These are phyloP conservation scores for Semibalanus balanoides DNA, from an alignment of 1,140 invertebrate species.

Conservation along the genomic window DNA sequence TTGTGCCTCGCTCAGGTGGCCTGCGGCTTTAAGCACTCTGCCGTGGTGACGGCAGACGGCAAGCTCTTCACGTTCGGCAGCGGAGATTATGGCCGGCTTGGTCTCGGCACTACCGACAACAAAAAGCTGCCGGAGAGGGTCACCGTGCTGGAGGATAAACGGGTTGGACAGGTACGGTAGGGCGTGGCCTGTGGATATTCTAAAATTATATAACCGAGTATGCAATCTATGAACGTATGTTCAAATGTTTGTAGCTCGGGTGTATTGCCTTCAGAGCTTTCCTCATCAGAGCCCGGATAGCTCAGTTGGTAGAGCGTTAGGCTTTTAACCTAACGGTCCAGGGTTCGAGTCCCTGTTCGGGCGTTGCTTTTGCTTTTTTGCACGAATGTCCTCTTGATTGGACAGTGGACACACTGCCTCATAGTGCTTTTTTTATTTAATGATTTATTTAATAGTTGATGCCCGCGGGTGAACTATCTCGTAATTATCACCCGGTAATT, in stretches of 20 bases:
- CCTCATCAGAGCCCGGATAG: conserved; percentile 5
- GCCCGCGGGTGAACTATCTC: too few relatives aligned
- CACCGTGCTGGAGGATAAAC: conserved; percentile 32
- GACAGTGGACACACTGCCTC: neutral
- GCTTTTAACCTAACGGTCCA: conserved; percentile 14
- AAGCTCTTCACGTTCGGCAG: conserved; percentile 52
- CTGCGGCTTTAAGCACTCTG: conserved; percentile 53
- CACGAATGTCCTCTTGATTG: too few relatives aligned
- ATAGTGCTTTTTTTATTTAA: too few relatives aligned
- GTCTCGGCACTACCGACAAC: conserved; percentile 42
- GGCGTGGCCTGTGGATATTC: too few relatives aligned
- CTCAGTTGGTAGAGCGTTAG: conserved; percentile 12
- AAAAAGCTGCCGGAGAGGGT: conserved; percentile 47
- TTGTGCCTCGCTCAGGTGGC: conserved; percentile 32
- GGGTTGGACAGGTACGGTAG: conserved; percentile 34
- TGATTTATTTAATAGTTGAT: too few relatives aligned
- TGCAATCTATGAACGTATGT: too few relatives aligned
- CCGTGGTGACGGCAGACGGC: conserved; percentile 47
- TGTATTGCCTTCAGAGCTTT: conserved; percentile 7
- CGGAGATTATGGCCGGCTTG: conserved; percentile 49
- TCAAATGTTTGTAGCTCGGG: too few relatives aligned
- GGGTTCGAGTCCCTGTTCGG: conserved; percentile 13
- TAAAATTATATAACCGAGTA: too few relatives aligned
- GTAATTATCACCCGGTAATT: too few relatives aligned
- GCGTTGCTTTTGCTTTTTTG: conserved; percentile 7